Conservation (phyloP, 2,797 vertebrate genomes). For the Alca torda region DNA sequence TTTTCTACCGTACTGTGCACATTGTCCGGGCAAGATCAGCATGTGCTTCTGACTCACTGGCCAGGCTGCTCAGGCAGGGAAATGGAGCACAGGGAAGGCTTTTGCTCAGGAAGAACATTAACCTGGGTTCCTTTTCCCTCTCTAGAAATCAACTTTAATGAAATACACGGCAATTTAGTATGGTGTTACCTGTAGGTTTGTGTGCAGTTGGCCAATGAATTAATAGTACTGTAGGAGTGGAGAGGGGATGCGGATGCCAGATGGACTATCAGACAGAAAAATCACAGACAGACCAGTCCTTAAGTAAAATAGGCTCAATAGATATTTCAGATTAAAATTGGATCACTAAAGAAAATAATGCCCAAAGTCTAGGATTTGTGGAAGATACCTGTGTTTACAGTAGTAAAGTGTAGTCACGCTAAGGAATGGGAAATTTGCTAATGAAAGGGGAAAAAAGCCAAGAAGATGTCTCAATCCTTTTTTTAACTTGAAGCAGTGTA, state of each 20-base stretch:
- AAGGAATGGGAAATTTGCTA: not conserved
- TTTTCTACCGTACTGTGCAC: not conserved
- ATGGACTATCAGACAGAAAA: not conserved
- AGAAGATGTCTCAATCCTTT: not conserved
- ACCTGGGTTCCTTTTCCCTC: not conserved
- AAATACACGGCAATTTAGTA: not conserved
- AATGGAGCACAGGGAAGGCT: not conserved
- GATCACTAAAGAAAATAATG: not conserved
- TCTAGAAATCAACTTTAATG: not conserved
- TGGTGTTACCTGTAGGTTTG: not conserved
- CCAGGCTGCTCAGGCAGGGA: not conserved
- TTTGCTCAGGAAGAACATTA: not conserved
- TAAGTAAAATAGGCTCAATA: not conserved
- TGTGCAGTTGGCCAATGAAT: not conserved
- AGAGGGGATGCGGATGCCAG: not conserved
- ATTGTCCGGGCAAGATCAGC: not conserved
- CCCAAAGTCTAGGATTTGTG: not conserved
- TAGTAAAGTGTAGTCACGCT: not conserved
- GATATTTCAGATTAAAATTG: not conserved
- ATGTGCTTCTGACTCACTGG: not conserved
- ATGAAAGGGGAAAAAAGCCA: not conserved
- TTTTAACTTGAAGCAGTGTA: not conserved
- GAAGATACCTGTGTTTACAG: not conserved
- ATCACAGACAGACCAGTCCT: not conserved
- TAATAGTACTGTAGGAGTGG: not conserved